These are phyloP conservation scores for Poecilus cupreus DNA, from an alignment of 2,888 invertebrate genomes.

Conservation along the genomic window DNA sequence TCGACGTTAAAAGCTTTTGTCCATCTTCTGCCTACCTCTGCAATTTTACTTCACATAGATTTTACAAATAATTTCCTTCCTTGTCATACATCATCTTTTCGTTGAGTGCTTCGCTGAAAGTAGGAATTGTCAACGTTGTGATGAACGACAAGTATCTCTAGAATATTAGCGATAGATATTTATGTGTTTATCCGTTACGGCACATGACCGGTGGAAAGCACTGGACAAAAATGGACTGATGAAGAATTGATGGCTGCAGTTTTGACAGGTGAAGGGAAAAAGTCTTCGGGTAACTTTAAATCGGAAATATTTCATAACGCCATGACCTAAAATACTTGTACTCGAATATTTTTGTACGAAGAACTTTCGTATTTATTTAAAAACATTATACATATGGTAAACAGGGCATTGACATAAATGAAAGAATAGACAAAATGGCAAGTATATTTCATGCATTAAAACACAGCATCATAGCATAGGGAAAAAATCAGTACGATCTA, in stretches of 20 bases:
- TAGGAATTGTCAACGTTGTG: constrained; percentile 35
- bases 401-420: too few relatives aligned
- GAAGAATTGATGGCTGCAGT: constrained; percentile 33
- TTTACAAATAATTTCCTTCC: constrained; percentile 16
- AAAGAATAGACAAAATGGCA: too few relatives aligned
- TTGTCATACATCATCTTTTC: background rate
- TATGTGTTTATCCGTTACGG: constrained; percentile 53
- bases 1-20: constrained; percentile 38
- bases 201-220: constrained; percentile 11
- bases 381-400: background rate
- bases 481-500: too few relatives aligned
- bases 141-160: constrained; percentile 48
- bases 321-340: background rate
- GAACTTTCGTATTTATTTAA: background rate
- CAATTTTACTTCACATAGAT: background rate
- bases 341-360: background rate
- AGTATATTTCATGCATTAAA: too few relatives aligned
- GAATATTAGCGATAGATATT: constrained; percentile 56
- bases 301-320: background rate
- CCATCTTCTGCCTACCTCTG: constrained; percentile 10
- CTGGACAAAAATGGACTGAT: constrained; percentile 16
- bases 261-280: constrained; percentile 29
- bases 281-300: background rate
- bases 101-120: constrained; percentile 10
- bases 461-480: too few relatives aligned